phyloP scores from a whole-genome alignment of 1,140 invertebrate genomes.

The Sycobia sp. region DNA sequence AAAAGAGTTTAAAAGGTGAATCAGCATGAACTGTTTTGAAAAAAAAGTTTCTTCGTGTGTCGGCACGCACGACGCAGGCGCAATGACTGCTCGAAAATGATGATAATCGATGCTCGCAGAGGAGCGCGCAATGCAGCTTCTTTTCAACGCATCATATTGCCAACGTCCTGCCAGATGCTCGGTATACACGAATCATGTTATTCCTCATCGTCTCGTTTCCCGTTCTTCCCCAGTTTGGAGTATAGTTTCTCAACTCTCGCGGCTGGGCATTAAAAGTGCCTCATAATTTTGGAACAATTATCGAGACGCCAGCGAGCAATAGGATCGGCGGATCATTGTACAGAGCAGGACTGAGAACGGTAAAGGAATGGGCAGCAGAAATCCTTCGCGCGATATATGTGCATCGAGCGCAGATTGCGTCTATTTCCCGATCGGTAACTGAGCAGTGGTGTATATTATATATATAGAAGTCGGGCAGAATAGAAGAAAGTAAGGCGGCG shows the following conservation, averaged over 20 bases:
- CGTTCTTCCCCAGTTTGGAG: slow-evolving; percentile 2
- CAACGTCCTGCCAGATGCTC: neutral
- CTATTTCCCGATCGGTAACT: no score
- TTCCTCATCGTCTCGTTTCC: slow-evolving; percentile 4
- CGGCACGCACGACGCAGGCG: neutral
- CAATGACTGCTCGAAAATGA: slow-evolving; percentile 25
- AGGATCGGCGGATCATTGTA: neutral
- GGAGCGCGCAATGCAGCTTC: no score
- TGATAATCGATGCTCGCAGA: no score
- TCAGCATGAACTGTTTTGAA: slow-evolving; percentile 9
- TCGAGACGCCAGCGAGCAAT: slow-evolving; percentile 24
- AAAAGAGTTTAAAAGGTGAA: neutral
- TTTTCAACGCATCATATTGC: slow-evolving; percentile 26
- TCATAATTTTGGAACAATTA: slow-evolving; percentile 56
- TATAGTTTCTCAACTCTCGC: slow-evolving; percentile 10
- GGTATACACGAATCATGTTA: no score
- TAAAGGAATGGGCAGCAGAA: no score
- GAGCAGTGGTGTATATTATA: no score
- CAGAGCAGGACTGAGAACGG: no score
- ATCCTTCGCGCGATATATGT: no score
- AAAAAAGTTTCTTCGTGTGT: neutral
- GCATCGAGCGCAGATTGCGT: no score
- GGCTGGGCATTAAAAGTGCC: slow-evolving; percentile 38
- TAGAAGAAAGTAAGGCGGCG: neutral
- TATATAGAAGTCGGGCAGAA: slow-evolving; percentile 53